Base-by-base conservation (phyloP, 1,140 invertebrate species). In the Pseudomyrmex dendroicus region DNA sequence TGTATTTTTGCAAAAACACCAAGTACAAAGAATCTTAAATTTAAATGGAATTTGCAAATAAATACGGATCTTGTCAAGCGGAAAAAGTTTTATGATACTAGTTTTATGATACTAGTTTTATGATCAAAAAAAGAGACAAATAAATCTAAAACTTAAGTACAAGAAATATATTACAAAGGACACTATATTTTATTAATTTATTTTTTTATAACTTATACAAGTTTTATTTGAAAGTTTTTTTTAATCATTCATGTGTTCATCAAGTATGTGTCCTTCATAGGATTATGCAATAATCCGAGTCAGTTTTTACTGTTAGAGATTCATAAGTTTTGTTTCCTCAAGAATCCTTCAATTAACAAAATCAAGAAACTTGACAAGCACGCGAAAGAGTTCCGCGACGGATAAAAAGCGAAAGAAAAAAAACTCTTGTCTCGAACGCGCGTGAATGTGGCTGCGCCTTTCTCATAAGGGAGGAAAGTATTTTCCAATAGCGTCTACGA, bases 401-500 rank as follows among this genome's bases (percentile, higher is more conserved):
- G 22, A 35, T 56, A 83, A 61, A 50, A 62, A 83, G 67, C 57
- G 52, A 7, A 52, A 52, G 63, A 20, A 50, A 59, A 70, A 56
- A 73, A 84, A 67, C 56, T 57, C 50, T 44, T 15, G 59, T 78
- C 68, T 72, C n/a, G 61, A 56, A 84, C 68, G 73, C 56, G 78
- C 84, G 67, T 76, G 76, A 61, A 85, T 84, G 35, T 35, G 77
- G 63, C 76, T 56, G 76, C 25, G 66, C 54, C n/a, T 25, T 66
- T n/a, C 56, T 73, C 84, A 73, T 73, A 70, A 87, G 77, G 57
- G 52, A 54, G 63, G 54, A 66, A 84, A 90, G 85, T 82, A 87
- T 88, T 90, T 89, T 90, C 77, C 86, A 85, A 89, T 90, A 85
- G 83, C 70, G 66, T 50, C n/a, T 73, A 48, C 50, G 20, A 57